These are phyloP conservation scores for Caenorhabditis brenneri DNA, from an alignment of 1,140 invertebrate species.

Conservation along the genomic window DNA sequence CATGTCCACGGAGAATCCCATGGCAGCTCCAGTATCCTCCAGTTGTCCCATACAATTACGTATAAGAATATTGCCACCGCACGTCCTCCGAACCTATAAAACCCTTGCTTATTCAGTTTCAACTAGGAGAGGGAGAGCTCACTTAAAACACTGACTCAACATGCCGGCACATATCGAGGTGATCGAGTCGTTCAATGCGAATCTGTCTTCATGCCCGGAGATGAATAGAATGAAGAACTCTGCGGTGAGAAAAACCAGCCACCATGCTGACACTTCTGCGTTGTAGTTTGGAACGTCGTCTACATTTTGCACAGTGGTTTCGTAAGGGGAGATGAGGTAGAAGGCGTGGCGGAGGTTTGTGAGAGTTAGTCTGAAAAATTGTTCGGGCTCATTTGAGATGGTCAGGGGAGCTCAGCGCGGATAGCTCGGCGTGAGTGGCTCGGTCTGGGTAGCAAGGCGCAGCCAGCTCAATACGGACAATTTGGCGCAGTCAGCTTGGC, in stretches of 20 bases:
- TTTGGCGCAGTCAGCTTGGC: too few relatives aligned
- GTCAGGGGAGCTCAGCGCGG: too few relatives aligned
- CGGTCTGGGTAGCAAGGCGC: too few relatives aligned
- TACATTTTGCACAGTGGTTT: slow-evolving; percentile 61
- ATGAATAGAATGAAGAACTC: slow-evolving; percentile 67
- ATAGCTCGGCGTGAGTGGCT: too few relatives aligned
- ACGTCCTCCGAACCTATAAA: slow-evolving; percentile 68
- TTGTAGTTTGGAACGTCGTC: slow-evolving; percentile 70
- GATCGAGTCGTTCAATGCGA: slow-evolving; percentile 69
- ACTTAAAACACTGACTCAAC: slow-evolving; percentile 71
- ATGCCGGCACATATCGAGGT: slow-evolving; percentile 70
- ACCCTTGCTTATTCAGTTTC: background rate
- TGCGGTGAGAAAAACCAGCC: slow-evolving; percentile 65
- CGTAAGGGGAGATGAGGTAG: slow-evolving; percentile 68
- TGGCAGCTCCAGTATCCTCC: slow-evolving; percentile 66
- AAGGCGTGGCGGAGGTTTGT: slow-evolving; percentile 67
- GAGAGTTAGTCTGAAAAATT: slow-evolving; percentile 57
- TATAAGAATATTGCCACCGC: slow-evolving; percentile 68
- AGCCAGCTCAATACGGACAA: too few relatives aligned
- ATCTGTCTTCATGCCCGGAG: slow-evolving; percentile 65
- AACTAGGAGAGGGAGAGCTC: background rate
- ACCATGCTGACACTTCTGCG: slow-evolving; percentile 69
- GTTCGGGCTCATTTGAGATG: too few relatives aligned
- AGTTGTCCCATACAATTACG: slow-evolving; percentile 69
- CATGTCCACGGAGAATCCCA: slow-evolving; percentile 71